phyloP scores from a whole-genome alignment of 2,113 vertebrate species.

The Heptranchias perlo region DNA sequence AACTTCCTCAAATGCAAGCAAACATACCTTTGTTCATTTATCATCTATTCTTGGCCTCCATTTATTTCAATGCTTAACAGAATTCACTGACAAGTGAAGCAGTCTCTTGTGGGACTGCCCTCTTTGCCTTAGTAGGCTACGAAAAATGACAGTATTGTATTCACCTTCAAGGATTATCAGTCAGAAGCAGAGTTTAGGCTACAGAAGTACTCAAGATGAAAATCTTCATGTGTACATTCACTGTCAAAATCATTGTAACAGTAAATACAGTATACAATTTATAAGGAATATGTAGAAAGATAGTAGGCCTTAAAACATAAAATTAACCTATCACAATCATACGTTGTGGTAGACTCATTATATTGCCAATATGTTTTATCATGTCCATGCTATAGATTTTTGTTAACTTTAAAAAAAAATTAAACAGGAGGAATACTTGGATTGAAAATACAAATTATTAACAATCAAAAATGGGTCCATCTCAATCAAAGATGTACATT shows the following conservation, averaged over 20 bases:
- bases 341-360: background rate
- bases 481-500: background rate
- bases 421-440: background rate
- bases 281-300: background rate
- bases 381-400: background rate
- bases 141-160: background rate
- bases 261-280: background rate
- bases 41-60: background rate
- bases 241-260: background rate
- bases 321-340: background rate
- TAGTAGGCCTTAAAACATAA: background rate
- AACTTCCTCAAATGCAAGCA: background rate
- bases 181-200: background rate
- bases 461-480: background rate
- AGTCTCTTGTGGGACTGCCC: background rate
- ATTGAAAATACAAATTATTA: background rate
- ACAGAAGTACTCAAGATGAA: background rate
- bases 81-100: constrained; percentile 11
- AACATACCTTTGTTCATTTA: background rate
- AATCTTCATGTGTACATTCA: background rate
- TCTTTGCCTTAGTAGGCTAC: background rate
- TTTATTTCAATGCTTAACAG: background rate
- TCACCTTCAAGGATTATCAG: constrained; percentile 18
- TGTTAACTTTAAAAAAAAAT: background rate
- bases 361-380: background rate